A percentile compares a stretch with the other conserved stretches of the same genome.
These are phyloP conservation scores for Andinoacara biseriatus DNA, from an alignment of 2,113 vertebrate genomes.

Conservation along the genomic window DNA sequence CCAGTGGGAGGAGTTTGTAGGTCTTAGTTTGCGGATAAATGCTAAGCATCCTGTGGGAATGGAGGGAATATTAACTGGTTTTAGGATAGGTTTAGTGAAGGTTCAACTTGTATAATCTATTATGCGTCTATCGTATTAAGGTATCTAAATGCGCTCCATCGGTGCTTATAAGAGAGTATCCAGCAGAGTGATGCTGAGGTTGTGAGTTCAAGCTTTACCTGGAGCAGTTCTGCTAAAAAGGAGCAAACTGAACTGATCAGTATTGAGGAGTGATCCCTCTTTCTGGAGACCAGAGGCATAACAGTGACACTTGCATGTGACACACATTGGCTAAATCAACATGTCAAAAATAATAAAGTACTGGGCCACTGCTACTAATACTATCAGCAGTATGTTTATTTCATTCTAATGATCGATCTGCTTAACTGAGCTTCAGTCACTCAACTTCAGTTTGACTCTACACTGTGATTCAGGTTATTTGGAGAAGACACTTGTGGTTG, in stretches of 20 bases:
- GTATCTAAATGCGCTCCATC: constrained; percentile 24
- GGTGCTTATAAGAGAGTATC: constrained; percentile 41
- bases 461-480: background rate
- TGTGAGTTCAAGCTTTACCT: constrained; percentile 56
- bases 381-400: background rate
- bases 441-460: background rate
- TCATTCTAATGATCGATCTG: background rate
- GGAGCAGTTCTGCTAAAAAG: background rate
- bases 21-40: background rate
- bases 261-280: background rate
- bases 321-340: background rate
- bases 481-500: background rate
- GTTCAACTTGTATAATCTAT: background rate
- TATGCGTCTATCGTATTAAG: background rate
- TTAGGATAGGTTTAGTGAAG: background rate
- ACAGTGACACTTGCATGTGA: background rate
- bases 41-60: background rate
- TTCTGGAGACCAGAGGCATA: background rate
- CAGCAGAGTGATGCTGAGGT: constrained; percentile 31
- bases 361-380: background rate
- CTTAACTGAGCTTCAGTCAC: background rate
- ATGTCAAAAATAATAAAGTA: background rate
- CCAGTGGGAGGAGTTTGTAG: background rate
- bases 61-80: background rate
- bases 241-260: background rate